Evolutionary conservation across 2,888 invertebrate genomes (phyloP), one percentile per base, ranked within the genome.

Genomic region (Chirona hameri): DNA sequence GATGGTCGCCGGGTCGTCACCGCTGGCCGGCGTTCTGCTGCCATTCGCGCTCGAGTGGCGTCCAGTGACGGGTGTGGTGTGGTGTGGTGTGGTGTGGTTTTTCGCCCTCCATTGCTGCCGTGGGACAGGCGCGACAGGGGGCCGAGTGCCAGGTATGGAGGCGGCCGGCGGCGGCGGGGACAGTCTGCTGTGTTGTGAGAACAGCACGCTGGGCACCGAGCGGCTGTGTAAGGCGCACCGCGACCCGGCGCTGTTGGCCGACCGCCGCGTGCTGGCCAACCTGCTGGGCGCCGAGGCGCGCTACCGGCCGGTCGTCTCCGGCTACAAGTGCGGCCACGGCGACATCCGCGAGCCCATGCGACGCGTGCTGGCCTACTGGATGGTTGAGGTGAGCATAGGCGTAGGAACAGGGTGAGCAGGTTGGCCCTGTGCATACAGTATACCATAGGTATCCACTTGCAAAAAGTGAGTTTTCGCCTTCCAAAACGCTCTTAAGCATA

Each of bases 311-410:
- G 91, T 92, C 86, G 90, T 92, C 86, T 92, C 92, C 87, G 94
- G 95, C 89, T 95, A 96, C 89, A 92, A 92, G 88, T 92, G 93
- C 88, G 92, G 95, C 86, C 97, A 97, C 91, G 92, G 91, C 86
- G 96, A 97, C 89, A 91, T 98, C 87, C 95, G 95, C 86, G 93
- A 95, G 83, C 91, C 92, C 87, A 97, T 97, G 96, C 92, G 97
- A 88, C 94, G 93, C 89, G 92, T 95, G 88, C 96, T 97, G 87
- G 93, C 96, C 87, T 94, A 95, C 89, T 98, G 98, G 98, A 97
- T 98, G 97, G 92, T 95, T 90, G 97, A 98, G 95, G 97, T 97
- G 91, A 91, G 91, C 52, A n/a, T n/a, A n/a, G n/a, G n/a, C n/a
- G n/a, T n/a, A n/a, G n/a, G n/a, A n/a, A n/a, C n/a, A n/a, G n/a